phyloP scores from a whole-genome alignment of 2,113 vertebrate genomes.

The Gallinago paraguaiae region DNA sequence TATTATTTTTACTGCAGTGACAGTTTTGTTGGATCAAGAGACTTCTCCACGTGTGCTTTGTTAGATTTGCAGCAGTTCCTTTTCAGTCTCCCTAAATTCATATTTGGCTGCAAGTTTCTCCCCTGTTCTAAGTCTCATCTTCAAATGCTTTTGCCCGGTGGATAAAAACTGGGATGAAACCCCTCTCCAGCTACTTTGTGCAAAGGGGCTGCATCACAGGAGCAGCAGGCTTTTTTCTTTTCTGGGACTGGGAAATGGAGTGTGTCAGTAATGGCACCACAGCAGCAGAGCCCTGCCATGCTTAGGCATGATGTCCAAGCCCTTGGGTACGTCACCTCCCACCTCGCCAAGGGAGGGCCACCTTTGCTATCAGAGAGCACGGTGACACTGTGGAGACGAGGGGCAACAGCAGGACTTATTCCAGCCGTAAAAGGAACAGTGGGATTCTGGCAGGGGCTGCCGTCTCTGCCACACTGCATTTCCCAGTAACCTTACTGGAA shows the following conservation, averaged over 20 bases:
- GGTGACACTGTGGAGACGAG: accelerated
- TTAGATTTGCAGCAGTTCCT: not conserved
- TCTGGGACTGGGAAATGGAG: too few species aligned
- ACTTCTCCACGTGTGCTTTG: not conserved
- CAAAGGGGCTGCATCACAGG: not conserved
- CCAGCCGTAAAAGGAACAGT: not conserved
- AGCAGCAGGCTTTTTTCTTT: not conserved
- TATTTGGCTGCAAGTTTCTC: not conserved
- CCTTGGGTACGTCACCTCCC: not conserved
- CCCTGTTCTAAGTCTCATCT: not conserved
- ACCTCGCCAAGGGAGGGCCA: not conserved
- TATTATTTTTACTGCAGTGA: not conserved
- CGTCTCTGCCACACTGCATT: accelerated
- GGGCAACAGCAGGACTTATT: not conserved
- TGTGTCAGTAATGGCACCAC: accelerated
- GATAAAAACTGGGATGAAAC: not conserved
- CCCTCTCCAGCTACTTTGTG: not conserved
- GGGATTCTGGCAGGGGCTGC: not conserved
- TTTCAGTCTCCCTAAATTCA: not conserved
- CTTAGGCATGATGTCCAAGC: not conserved
- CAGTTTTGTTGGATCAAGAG: not conserved
- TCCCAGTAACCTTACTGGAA: not conserved
- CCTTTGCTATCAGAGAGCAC: not conserved
- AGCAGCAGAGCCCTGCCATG: accelerated
- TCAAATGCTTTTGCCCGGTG: not conserved